Base-by-base conservation (phyloP, 2,888 invertebrate species). In the Sphaerophoria taeniata region DNA sequence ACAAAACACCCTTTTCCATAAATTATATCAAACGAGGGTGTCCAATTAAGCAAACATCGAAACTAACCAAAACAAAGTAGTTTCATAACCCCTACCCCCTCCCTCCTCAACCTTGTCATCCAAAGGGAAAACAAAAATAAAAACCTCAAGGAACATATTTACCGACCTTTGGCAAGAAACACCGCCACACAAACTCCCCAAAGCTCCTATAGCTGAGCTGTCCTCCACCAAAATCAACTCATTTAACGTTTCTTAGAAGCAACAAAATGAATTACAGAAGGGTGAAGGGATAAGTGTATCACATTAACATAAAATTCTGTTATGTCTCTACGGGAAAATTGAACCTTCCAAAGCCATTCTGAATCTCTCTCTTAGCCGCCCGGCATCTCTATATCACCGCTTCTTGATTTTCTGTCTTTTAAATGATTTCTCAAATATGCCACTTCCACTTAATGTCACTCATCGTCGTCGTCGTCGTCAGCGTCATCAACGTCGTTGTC, bases 341-440 rank as follows among this genome's bases (percentile, higher is more conserved):
- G 65, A 65, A 65, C 65, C 65, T 34, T 65, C 43, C 7, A 4
- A 70, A 55, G n/a, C 51, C 47, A 43, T 63, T 63, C 60, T 61
- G 31, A 55, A 36, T 58, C 51, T 51, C 55, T 14, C 31, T 9
- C 11, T 36, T 24, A 24, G 9, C 16, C 9, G 11, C 9, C 47
- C 51, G 14, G 5, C 67, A 76, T 16, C 71, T 56, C 73, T 43
- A 55, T 83, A 24, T 24, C 24, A 1, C 24, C 24, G 24, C 24
- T 24, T 24, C 24, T 24, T 24, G 24, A 24, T 24, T 24, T 24
- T 2, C 76, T 83, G 87, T 78, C 58, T 87, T 88, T 88, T 88
- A 88, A 88, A 88, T 88, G 89, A 88, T 89, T 88, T 89, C 87
- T 87, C 88, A 88, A 89, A 89, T 88, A 88, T 88, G 88, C 88